Percentiles rank a stretch among this genome's conserved stretches.
Evolutionary conservation across 1,140 invertebrate species (phyloP).

Genomic region (Acromyrmex charruanus): DNA sequence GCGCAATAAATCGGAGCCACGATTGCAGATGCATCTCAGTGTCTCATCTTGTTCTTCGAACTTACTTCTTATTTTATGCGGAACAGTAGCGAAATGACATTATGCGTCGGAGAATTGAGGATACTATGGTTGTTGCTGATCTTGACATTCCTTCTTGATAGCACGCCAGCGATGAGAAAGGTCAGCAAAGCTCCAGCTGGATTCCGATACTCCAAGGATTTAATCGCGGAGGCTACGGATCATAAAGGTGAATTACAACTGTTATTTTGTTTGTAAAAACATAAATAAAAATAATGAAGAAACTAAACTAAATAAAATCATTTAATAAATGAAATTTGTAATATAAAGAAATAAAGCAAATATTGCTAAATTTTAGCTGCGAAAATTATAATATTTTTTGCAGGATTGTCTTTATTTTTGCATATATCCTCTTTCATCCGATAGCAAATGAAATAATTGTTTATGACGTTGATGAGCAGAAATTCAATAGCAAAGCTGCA

Average conservation of each 20-base stretch:
- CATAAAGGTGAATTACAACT: constrained; percentile 65
- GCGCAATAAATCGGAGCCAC: constrained; percentile 64
- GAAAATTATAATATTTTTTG: neutral
- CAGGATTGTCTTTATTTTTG: constrained; percentile 2
- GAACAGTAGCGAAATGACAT: constrained; percentile 8
- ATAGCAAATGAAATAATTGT: neutral
- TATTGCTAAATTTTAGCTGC: neutral
- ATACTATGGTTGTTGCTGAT: constrained; percentile 22
- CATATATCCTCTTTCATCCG: neutral
- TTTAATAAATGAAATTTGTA: neutral
- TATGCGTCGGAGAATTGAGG: neutral
- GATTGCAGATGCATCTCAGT: constrained; percentile 58
- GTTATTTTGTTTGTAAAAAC: neutral
- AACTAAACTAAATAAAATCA: neutral
- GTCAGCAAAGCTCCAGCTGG: constrained; percentile 62
- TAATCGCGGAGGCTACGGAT: constrained; percentile 72
- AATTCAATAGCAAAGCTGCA: constrained; percentile 3
- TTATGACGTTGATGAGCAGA: constrained; percentile 19
- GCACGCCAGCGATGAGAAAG: constrained; percentile 50
- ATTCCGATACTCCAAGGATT: constrained; percentile 71
- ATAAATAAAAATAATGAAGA: neutral
- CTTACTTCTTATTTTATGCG: neutral
- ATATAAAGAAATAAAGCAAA: neutral
- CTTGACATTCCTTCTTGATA: neutral
- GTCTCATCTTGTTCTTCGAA: neutral